Conservation (phyloP, 1,140 invertebrate species). For the Ruditapes philippinarum region DNA sequence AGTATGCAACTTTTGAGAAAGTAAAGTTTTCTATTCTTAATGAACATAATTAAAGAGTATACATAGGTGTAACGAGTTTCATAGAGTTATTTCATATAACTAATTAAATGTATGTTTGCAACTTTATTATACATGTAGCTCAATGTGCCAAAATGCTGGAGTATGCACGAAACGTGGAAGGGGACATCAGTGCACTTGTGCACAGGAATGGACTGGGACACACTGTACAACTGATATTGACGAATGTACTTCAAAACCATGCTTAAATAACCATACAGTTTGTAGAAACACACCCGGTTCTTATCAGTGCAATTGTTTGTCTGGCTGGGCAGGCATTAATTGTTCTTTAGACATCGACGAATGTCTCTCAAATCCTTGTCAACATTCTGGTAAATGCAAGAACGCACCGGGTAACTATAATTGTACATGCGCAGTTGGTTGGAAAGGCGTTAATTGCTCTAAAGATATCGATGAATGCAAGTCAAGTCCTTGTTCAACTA, state of each 20-base stretch:
- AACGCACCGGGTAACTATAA: background rate
- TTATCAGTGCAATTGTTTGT: slow-evolving; percentile 52
- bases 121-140: too few species aligned
- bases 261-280: too few species aligned
- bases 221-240: background rate
- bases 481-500: background rate
- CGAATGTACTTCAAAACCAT: too few species aligned
- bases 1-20: too few species aligned
- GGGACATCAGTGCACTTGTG: slow-evolving; percentile 88
- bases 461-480: background rate
- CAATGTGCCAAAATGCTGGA: background rate
- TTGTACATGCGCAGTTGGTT: background rate
- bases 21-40: too few species aligned
- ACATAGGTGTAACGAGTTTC: too few species aligned
- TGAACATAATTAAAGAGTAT: too few species aligned
- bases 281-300: too few species aligned
- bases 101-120: too few species aligned
- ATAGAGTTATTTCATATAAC: too few species aligned
- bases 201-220: slow-evolving; percentile 73
- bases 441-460: background rate
- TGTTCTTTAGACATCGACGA: background rate
- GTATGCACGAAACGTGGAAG: background rate
- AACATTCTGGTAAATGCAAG: slow-evolving; percentile 8
- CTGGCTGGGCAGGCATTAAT: background rate
- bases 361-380: background rate